Evolutionary conservation across 2,888 invertebrate genomes (phyloP), one percentile per base, ranked within the genome.

Genomic region (Silvanus unidentatus): DNA sequence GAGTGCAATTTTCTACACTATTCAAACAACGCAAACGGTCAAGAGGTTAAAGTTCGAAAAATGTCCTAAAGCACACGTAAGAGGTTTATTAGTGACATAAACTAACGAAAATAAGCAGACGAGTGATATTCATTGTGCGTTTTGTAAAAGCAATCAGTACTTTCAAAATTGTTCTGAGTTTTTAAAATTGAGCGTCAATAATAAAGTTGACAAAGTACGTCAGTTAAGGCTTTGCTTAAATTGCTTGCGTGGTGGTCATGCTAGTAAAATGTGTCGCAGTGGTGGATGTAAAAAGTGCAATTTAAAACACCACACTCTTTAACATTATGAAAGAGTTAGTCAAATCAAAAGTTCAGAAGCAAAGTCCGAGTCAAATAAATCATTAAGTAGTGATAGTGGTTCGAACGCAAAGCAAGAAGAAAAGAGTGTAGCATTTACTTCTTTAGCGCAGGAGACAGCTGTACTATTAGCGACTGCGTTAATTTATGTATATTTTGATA

Each of bases 81-180:
- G 22, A 5, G 22, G 22, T 3, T 22, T 22, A 22, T 22, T 22
- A 22, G 22, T 22, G 3, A 22, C 22, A 22, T 3, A 22, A 22
- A 22, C n/a, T n/a, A n/a, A n/a, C n/a, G n/a, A n/a, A n/a, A n/a
- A n/a, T n/a, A n/a, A n/a, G n/a, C n/a, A 22, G 8, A 22, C 22
- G 22, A 22, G 8, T 8, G 22, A 22, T 5, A 22, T 22, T 5
- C 3, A n/a, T 8, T 46, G 46, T 32, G 9, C 37, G 9, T 38
- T 44, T 44, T 47, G 44, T 15, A 44, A 41, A 27, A 30, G 13
- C 6, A 34, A 37, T 2, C 44, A 44, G 15, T 36, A 27, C 22
- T 41, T 47, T 38, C 32, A 44, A 14, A 37, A 32, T 32, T 47
- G 47, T 38, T 8, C 11, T 12, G 39, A 42, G 10, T 44, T 47